phyloP scores from a whole-genome alignment of 92 coral and sea anemone species.

The Palythoa grandiflora region DNA sequence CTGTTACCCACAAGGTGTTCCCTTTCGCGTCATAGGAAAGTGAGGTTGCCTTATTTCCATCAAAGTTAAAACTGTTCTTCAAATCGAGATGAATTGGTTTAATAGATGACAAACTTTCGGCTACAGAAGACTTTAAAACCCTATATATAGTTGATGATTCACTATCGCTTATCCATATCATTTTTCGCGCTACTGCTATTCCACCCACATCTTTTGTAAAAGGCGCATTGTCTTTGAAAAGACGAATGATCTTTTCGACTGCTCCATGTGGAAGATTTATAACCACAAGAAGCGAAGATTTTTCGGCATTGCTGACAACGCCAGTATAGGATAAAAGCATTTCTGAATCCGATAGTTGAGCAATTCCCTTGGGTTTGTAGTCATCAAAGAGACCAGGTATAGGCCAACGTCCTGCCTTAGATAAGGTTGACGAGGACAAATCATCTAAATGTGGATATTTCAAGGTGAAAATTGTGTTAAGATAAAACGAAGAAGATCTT shows the following conservation, averaged over 20 bases:
- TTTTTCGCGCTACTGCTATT: constrained; percentile 57
- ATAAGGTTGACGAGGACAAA: constrained; percentile 66
- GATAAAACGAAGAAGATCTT: constrained; percentile 74
- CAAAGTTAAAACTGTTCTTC: constrained; percentile 14
- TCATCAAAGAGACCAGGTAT: constrained; percentile 88
- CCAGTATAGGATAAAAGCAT: constrained; percentile 83
- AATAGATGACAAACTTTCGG: constrained; percentile 48
- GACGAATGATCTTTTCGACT: constrained; percentile 74
- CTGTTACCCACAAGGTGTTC: constrained; percentile 76
- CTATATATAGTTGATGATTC: constrained; percentile 43
- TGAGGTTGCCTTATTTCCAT: constrained; percentile 73
- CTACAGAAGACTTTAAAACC: constrained; percentile 50
- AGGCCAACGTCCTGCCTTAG: constrained; percentile 72
- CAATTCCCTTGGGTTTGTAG: constrained; percentile 78
- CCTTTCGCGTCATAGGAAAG: constrained; percentile 69
- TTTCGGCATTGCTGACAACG: constrained; percentile 68
- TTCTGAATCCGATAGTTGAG: constrained; percentile 65
- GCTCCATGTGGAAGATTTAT: constrained; percentile 40
- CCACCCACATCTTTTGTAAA: constrained; percentile 74
- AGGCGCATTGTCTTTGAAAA: constrained; percentile 51
- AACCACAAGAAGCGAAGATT: constrained; percentile 76
- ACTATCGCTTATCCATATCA: constrained; percentile 74
- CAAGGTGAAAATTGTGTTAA: constrained; percentile 72
- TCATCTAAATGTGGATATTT: constrained; percentile 91
- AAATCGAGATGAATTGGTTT: constrained; percentile 59